phyloP scores from a whole-genome alignment of 2,113 vertebrate genomes.

The Limnothrissa miodon region DNA sequence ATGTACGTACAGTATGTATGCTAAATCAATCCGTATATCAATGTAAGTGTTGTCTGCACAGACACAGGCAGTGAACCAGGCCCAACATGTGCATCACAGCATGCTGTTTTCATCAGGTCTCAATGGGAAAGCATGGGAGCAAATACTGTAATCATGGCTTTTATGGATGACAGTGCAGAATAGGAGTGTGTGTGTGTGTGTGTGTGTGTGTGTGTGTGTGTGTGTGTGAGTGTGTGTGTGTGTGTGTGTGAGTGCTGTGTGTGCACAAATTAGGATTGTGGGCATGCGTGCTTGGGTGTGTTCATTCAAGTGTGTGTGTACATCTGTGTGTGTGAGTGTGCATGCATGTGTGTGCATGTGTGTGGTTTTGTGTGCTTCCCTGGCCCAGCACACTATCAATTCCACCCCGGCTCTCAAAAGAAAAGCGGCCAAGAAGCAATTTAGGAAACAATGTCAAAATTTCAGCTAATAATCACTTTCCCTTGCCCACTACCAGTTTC shows the following conservation, averaged over 20 bases:
- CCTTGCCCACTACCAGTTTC: background rate
- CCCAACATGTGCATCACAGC: background rate
- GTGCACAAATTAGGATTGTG: background rate
- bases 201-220: slow-evolving; percentile 15
- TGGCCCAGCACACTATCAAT: background rate
- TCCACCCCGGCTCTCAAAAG: background rate
- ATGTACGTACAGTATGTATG: too few relatives aligned
- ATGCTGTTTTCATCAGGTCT: background rate
- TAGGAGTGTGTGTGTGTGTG: background rate
- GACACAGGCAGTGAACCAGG: background rate
- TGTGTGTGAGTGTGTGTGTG: background rate
- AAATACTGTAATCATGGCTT: background rate
- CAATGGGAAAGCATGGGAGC: background rate
- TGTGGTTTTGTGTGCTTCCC: background rate
- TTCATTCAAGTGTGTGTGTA: background rate
- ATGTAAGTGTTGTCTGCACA: background rate
- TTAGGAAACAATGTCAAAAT: slow-evolving; percentile 1
- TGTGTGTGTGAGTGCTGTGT: background rate
- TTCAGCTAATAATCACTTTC: background rate
- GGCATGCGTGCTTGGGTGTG: background rate
- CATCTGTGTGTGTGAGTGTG: background rate
- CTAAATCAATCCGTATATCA: too few relatives aligned
- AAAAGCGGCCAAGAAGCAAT: background rate
- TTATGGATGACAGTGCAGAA: background rate
- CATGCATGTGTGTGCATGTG: background rate